Conservation (phyloP, 35 echinoderm and acorn worm genomes). For the Chiridota heheva region DNA sequence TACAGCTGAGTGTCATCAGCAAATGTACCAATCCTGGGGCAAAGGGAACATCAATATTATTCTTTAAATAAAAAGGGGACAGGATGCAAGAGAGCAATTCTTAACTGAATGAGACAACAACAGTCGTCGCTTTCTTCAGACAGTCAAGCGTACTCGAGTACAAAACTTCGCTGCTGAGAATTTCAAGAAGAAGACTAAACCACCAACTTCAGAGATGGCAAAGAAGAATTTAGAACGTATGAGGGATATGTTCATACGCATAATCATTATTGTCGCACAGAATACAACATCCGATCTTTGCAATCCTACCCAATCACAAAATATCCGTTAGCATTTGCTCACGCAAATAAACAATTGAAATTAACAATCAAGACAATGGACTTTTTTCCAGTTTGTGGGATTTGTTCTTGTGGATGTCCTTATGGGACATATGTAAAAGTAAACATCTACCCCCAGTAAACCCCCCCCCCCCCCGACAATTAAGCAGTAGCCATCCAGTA, state of each 20-base stretch:
- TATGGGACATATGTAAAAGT: slow-evolving; percentile 61
- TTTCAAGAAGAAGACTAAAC: slow-evolving; percentile 18
- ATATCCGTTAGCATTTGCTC: slow-evolving; percentile 51
- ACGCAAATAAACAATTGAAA: too few species aligned
- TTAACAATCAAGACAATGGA: slow-evolving; percentile 29
- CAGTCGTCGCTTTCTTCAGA: slow-evolving; percentile 40
- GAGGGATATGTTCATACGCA: slow-evolving; percentile 56
- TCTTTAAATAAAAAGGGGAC: slow-evolving; percentile 45
- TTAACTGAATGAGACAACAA: slow-evolving; percentile 38
- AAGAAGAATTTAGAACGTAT: slow-evolving; percentile 43
- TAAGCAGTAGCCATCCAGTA: too few species aligned
- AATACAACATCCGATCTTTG: slow-evolving; percentile 62
- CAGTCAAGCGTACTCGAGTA: slow-evolving; percentile 42
- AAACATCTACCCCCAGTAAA: too few species aligned
- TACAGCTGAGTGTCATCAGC: too few species aligned
- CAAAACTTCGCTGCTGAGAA: slow-evolving; percentile 57
- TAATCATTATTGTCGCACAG: slow-evolving; percentile 44
- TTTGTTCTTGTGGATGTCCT: slow-evolving; percentile 31
- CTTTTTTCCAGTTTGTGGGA: slow-evolving; percentile 29
- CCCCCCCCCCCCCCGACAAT: too few species aligned
- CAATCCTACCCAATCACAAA: slow-evolving; percentile 55
- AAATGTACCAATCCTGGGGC: too few species aligned
- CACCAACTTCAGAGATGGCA: neutral
- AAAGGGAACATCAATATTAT: too few species aligned
- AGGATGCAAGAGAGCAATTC: slow-evolving; percentile 55